These are phyloP conservation scores for Cybosia mesomella DNA, from an alignment of 2,888 invertebrate species.

Conservation along the genomic window DNA sequence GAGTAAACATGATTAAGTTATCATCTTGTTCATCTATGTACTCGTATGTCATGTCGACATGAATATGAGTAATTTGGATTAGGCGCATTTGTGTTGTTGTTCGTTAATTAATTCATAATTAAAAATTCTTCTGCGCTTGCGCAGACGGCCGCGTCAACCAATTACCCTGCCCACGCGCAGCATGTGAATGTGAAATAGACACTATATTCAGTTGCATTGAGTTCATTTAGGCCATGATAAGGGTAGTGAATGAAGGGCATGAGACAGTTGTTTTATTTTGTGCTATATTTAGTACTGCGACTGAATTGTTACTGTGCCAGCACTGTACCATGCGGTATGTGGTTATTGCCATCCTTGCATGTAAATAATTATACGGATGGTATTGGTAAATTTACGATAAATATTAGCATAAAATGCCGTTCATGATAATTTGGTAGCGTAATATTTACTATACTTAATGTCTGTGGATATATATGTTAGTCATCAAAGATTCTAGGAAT, in stretches of 20 bases:
- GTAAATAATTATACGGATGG: conserved; percentile 2
- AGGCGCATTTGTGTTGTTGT: conserved; percentile 82
- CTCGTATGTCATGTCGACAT: conserved; percentile 48
- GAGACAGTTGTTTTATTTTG: conserved; percentile 86
- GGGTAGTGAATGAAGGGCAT: conserved; percentile 82
- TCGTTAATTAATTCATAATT: conserved; percentile 86
- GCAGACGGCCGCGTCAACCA: conserved; percentile 79
- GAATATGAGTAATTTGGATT: conserved; percentile 71
- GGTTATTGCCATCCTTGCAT: conserved; percentile 71
- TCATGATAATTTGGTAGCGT: not conserved
- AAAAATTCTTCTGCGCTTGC: conserved; percentile 85
- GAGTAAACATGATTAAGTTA: conserved; percentile 4
- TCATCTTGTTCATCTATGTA: conserved; percentile 23
- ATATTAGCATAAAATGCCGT: not conserved
- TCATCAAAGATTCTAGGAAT: conserved; percentile 41
- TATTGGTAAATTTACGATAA: conserved; percentile 18
- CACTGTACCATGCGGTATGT: conserved; percentile 70
- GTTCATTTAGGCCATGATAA: conserved; percentile 68
- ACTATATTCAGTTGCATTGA: conserved; percentile 63
- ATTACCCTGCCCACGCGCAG: conserved; percentile 70
- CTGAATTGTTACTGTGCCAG: conserved; percentile 85
- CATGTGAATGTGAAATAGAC: conserved; percentile 65
- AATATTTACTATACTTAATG: conserved; percentile 5
- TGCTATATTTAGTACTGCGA: conserved; percentile 85
- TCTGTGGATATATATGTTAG: conserved; percentile 25